Evolutionary conservation across 1,140 invertebrate species (phyloP).

Genomic region (Hypsibius dujardini): DNA sequence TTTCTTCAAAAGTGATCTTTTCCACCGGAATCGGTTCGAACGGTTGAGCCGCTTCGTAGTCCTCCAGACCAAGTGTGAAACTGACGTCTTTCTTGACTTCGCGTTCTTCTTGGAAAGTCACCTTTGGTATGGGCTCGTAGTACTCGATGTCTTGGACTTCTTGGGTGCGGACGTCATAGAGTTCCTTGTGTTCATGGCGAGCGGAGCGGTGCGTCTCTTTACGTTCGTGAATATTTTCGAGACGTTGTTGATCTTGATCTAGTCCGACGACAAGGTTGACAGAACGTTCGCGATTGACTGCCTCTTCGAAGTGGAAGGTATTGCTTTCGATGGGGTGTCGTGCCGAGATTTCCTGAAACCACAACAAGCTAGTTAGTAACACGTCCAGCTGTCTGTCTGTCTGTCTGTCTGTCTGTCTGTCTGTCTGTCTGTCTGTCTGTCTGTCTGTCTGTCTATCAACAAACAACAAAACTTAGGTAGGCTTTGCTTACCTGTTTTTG

Average conservation of each 20-base stretch:
- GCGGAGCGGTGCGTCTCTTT: no score
- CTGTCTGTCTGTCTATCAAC: no score
- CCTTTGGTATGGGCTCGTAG: conserved; percentile 7
- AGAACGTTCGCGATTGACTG: background rate
- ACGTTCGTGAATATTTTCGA: no score
- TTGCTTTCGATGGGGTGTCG: background rate
- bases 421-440: no score
- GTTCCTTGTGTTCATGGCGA: no score
- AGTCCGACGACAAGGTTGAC: background rate
- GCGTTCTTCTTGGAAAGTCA: conserved; percentile 9
- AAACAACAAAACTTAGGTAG: no score
- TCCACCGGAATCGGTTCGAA: conserved; percentile 1
- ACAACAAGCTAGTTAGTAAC: background rate
- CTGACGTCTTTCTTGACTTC: conserved; percentile 12
- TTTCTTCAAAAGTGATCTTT: conserved; percentile 16
- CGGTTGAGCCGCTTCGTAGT: background rate
- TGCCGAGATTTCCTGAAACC: background rate
- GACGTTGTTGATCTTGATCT: no score
- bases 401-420: no score
- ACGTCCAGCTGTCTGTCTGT: no score
- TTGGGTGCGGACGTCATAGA: no score
- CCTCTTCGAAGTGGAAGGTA: conserved; percentile 4
- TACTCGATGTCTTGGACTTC: no score
- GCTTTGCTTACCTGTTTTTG: background rate
- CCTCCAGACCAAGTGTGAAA: background rate